Conservation (phyloP, 92 coral and sea anemone species). For the Blastomussa wellsi region DNA sequence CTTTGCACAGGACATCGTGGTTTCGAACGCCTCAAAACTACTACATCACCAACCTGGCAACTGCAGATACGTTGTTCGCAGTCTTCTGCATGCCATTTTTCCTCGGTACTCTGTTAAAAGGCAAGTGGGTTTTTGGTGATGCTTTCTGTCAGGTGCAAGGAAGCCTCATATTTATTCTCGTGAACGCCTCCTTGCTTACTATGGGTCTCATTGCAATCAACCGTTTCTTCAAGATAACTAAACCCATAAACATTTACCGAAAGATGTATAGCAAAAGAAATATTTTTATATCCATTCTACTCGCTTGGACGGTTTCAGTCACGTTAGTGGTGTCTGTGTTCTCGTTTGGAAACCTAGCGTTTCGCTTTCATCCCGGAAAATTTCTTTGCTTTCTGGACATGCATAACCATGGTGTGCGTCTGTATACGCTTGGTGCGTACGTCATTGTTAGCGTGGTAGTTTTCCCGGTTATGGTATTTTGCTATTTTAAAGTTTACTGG, state of each 20-base stretch:
- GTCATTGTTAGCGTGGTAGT: neutral
- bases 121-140: conserved; percentile 26
- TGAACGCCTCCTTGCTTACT: neutral
- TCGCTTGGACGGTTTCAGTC: conserved; percentile 4
- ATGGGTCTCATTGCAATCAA: conserved; percentile 33
- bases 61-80: conserved; percentile 24
- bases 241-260: neutral
- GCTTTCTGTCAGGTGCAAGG: conserved; percentile 28
- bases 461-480: conserved; percentile 18
- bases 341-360: conserved; percentile 7
- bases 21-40: conserved; percentile 25
- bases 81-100: conserved; percentile 26
- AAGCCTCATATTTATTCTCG: conserved; percentile 18
- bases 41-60: conserved; percentile 29
- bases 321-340: conserved; percentile 12
- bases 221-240: conserved; percentile 26
- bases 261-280: conserved; percentile 8
- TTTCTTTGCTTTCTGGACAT: conserved; percentile 26
- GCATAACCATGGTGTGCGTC: neutral
- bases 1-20: conserved; percentile 17
- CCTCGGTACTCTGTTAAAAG: conserved; percentile 12
- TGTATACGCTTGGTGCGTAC: conserved; percentile 9
- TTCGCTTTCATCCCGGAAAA: conserved; percentile 42
- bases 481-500: conserved; percentile 35
- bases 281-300: conserved; percentile 1